A percentile compares a stretch with the other conserved stretches of the same genome.
Conservation (phyloP, 53 echinoderm and acorn worm genomes). For the Apostichopus leukothele region DNA sequence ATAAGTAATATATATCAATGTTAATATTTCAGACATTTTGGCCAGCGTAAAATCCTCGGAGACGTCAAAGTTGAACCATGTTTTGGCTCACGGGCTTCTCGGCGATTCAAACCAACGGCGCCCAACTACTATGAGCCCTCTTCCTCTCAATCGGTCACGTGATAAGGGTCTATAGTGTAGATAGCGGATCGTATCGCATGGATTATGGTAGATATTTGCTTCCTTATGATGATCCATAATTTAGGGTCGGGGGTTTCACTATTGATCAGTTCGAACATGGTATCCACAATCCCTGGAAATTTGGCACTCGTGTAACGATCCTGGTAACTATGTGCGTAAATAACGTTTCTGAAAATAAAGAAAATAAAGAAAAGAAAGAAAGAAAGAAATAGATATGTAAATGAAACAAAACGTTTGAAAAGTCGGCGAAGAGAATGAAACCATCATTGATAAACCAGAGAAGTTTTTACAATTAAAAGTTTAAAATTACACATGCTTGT, state of each 20-base stretch:
- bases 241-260: constrained; percentile 12
- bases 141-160: constrained; percentile 37
- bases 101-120: no score
- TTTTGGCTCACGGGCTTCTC: no score
- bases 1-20: no score
- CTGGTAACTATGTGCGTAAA: constrained; percentile 34
- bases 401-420: background rate
- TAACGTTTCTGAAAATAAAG: constrained; percentile 23
- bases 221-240: constrained; percentile 9
- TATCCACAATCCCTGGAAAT: constrained; percentile 43
- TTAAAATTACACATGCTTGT: no score
- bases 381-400: background rate
- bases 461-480: no score
- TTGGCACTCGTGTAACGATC: constrained; percentile 27
- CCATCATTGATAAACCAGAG: background rate
- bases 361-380: background rate
- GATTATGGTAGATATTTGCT: constrained; percentile 21
- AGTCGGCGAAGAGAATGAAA: background rate
- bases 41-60: no score
- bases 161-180: constrained; percentile 17
- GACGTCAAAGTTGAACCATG: no score
- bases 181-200: constrained; percentile 38
- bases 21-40: no score
- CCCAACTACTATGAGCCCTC: background rate
- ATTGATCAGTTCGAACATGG: constrained; percentile 7